phyloP scores from a whole-genome alignment of 1,140 invertebrate species.

The Xylocopa sonorina region DNA sequence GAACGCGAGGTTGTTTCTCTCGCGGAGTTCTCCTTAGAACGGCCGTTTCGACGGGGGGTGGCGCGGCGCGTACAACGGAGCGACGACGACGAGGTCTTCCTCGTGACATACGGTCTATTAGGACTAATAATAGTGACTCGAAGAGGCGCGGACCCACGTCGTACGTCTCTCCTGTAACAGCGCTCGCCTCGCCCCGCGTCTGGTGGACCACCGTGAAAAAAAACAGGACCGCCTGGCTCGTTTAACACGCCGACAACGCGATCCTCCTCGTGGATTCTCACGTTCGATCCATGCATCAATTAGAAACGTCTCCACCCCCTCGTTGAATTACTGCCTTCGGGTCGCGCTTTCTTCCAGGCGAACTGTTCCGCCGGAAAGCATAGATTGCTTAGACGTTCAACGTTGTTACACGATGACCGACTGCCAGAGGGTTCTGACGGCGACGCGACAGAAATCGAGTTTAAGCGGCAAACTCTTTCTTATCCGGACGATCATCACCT shows the following conservation, averaged over 20 bases:
- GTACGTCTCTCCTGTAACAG: conserved; percentile 30
- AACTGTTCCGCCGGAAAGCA: too few species aligned
- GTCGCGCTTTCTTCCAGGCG: background rate
- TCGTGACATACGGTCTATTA: conserved; percentile 79
- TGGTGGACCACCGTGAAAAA: conserved; percentile 29
- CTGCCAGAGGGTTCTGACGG: too few species aligned
- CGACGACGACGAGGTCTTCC: conserved; percentile 45
- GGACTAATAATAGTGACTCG: conserved; percentile 78
- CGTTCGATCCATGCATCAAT: conserved; percentile 22
- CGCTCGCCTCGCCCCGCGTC: background rate
- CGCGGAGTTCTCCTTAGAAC: conserved; percentile 14
- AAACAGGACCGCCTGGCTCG: conserved; percentile 9
- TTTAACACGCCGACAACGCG: background rate
- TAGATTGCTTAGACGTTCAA: too few species aligned
- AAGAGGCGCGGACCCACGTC: conserved; percentile 38
- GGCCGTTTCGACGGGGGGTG: background rate
- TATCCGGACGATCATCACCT: too few species aligned
- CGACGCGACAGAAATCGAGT: too few species aligned
- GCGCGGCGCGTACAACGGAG: conserved; percentile 12
- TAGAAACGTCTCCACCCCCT: background rate
- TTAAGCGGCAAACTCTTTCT: too few species aligned
- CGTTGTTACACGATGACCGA: too few species aligned
- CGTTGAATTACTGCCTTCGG: background rate
- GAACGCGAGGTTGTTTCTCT: background rate
- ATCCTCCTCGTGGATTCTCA: conserved; percentile 1